A percentile compares a stretch with the other conserved stretches of the same genome.
These are phyloP conservation scores for Microcebus griseorufus DNA, from an alignment of 2,113 vertebrate genomes.

Conservation along the genomic window DNA sequence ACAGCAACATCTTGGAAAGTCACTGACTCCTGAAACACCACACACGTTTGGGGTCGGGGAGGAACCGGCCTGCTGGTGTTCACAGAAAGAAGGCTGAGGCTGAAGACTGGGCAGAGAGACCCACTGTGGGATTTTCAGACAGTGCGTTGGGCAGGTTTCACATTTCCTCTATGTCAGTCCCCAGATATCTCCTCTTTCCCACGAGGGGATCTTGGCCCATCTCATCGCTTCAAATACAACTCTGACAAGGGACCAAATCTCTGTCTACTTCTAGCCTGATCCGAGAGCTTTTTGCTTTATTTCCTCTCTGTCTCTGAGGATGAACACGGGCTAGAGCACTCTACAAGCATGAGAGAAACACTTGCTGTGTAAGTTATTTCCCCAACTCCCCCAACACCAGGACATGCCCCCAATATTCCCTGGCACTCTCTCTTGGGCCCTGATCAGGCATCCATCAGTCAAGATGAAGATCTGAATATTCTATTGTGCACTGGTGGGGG, in stretches of 20 bases:
- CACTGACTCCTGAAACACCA: conserved; percentile 61
- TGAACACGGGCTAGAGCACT: background rate
- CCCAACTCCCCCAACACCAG: background rate
- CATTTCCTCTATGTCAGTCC: background rate
- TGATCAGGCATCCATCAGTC: background rate
- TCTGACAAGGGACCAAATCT: background rate
- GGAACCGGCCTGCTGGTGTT: background rate
- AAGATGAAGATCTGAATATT: background rate
- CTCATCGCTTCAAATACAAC: background rate
- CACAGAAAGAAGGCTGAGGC: background rate
- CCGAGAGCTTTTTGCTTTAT: background rate
- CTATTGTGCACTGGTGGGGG: background rate
- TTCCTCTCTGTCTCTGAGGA: background rate
- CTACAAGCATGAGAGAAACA: background rate
- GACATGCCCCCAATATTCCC: background rate
- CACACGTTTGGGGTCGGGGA: background rate
- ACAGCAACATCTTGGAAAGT: conserved; percentile 78
- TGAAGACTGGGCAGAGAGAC: background rate
- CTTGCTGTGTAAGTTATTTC: background rate
- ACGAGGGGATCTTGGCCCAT: background rate
- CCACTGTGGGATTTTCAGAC: background rate
- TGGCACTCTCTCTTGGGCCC: background rate
- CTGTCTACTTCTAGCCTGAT: background rate
- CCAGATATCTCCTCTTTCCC: background rate
- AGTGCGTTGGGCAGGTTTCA: background rate